phyloP scores from a whole-genome alignment of 2,888 invertebrate species.

The Thumatha senex region DNA sequence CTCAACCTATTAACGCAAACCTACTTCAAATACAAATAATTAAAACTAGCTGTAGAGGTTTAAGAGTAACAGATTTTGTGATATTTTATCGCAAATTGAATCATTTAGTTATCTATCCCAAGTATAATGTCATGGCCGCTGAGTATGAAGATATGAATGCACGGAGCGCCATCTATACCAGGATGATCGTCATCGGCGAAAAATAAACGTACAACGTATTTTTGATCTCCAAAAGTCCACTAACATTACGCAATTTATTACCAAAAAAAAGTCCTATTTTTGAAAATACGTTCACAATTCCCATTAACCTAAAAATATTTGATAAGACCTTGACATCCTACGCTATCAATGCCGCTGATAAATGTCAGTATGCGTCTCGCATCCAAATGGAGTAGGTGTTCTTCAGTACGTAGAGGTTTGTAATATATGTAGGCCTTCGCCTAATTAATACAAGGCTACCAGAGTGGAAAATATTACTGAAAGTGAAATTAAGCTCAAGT shows the following conservation, averaged over 20 bases:
- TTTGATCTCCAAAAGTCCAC: too few species aligned
- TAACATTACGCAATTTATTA: neutral
- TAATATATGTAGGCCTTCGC: neutral
- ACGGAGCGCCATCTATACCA: too few species aligned
- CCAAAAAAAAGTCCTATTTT: neutral
- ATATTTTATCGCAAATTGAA: too few species aligned
- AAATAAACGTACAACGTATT: too few species aligned
- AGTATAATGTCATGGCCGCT: too few species aligned
- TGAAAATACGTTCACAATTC: neutral
- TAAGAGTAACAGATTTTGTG: too few species aligned
- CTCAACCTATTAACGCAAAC: too few species aligned
- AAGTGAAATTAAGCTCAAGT: neutral
- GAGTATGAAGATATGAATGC: too few species aligned
- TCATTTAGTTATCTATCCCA: too few species aligned
- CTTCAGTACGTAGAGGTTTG: neutral
- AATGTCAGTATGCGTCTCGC: slow-evolving; percentile 11
- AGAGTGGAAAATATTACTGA: neutral
- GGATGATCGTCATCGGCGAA: too few species aligned
- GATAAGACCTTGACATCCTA: slow-evolving; percentile 21
- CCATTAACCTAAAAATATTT: neutral
- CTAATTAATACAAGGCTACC: neutral
- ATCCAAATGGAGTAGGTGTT: slow-evolving; percentile 12
- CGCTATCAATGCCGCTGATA: slow-evolving; percentile 11
- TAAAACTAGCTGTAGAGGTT: too few species aligned
- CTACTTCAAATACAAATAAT: too few species aligned